Conservation (phyloP, 2,888 invertebrate genomes). For the Pristionchus maxplancki region DNA sequence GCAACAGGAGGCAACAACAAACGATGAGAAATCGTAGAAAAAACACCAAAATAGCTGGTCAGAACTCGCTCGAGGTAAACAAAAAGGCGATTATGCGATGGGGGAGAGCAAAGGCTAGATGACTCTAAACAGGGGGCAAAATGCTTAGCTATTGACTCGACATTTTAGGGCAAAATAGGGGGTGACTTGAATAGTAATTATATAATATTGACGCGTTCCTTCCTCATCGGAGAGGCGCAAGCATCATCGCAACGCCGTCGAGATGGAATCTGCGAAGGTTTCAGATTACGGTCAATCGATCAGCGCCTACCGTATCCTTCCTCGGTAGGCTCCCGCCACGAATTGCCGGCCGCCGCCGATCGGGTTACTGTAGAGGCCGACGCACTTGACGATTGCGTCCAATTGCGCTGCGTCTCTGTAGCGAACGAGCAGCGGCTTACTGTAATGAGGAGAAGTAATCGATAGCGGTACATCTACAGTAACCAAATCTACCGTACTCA, state of each 20-base stretch:
- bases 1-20: not conserved
- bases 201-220: not conserved
- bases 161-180: not conserved
- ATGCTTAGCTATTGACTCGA: not conserved
- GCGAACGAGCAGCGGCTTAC: constrained; percentile 6
- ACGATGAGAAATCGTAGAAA: not conserved
- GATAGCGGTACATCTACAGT: not conserved
- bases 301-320: constrained; percentile 40
- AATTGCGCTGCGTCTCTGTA: not conserved
- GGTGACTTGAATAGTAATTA: not conserved
- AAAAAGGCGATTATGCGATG: not conserved
- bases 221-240: not conserved
- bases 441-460: not conserved
- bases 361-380: constrained; percentile 38
- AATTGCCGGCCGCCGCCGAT: not conserved
- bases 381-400: not conserved
- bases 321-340: constrained; percentile 41
- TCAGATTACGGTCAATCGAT: not conserved
- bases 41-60: not conserved
- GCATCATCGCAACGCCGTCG: not conserved
- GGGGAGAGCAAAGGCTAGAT: not conserved
- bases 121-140: not conserved
- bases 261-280: constrained; percentile 23
- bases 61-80: not conserved
- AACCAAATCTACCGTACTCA: not conserved